These are phyloP conservation scores for Asobara japonica DNA, from an alignment of 1,140 invertebrate species.

Conservation along the genomic window DNA sequence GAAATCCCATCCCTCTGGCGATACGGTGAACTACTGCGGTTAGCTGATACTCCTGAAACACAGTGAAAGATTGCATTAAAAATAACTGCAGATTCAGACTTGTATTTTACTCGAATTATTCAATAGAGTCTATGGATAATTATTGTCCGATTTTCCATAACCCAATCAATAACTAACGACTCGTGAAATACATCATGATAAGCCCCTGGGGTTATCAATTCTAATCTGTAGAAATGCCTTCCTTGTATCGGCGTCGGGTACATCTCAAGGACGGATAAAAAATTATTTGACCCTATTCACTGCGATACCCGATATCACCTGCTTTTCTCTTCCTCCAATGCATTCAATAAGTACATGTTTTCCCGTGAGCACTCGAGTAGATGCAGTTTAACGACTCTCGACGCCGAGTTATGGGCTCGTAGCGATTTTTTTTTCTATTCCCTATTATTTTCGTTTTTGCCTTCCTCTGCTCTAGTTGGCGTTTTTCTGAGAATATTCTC, in stretches of 20 bases:
- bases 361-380: constrained; percentile 10
- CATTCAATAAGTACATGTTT: not conserved
- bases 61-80: not conserved
- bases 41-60: constrained; percentile 61
- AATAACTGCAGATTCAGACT: not conserved
- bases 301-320: not conserved
- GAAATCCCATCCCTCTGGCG: constrained; percentile 60
- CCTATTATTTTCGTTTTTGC: not conserved
- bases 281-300: not conserved
- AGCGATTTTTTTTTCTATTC: not conserved
- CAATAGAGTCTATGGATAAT: not conserved
- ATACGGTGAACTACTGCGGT: constrained; percentile 72
- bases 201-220: not conserved
- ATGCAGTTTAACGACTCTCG: constrained; percentile 28
- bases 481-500: not conserved
- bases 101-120: not conserved
- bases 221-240: not conserved
- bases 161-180: not conserved
- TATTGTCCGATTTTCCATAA: not conserved
- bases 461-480: not conserved
- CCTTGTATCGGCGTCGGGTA: not conserved
- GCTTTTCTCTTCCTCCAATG: not conserved
- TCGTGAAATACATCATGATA: not conserved
- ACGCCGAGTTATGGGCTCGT: constrained; percentile 2
- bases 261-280: not conserved